Conservation (phyloP, 2,113 vertebrate species). For the Bufo gargarizans region DNA sequence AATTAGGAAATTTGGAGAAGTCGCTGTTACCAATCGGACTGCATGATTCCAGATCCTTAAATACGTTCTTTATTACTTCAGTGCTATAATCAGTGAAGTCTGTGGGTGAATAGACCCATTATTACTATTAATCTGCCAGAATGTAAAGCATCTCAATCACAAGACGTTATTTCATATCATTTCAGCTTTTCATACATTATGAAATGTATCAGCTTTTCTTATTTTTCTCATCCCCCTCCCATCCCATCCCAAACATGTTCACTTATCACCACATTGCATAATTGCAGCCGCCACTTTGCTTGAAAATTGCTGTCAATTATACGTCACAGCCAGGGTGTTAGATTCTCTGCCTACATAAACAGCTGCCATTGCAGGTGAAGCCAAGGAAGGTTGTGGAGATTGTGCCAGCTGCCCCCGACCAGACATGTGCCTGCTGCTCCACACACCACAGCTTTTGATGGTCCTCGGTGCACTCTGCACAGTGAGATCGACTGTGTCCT, state of each 20-base stretch:
- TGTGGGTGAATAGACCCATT: not conserved
- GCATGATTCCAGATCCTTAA: not conserved
- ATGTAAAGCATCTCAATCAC: not conserved
- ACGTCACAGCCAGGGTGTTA: slow-evolving; percentile 50
- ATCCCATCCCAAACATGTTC: not conserved
- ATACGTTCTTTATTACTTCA: not conserved
- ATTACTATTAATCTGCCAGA: not conserved
- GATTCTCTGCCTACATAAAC: slow-evolving; percentile 1
- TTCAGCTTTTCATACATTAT: not conserved
- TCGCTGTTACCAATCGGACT: too few relatives aligned
- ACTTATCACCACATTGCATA: slow-evolving; percentile 60
- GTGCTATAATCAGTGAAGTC: not conserved
- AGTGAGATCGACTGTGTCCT: slow-evolving; percentile 17
- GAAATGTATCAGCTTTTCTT: not conserved
- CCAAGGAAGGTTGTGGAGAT: slow-evolving; percentile 8
- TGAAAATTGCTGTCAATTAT: slow-evolving; percentile 56
- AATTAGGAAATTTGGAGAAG: too few relatives aligned
- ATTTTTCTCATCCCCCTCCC: not conserved
- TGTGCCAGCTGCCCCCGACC: not conserved
- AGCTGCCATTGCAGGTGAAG: slow-evolving; percentile 44
- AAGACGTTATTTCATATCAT: not conserved
- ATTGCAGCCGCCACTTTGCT: slow-evolving; percentile 28
- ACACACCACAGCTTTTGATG: slow-evolving; percentile 54
- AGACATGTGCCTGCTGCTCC: not conserved
- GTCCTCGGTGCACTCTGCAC: slow-evolving; percentile 61